Conservation (phyloP, 1,140 invertebrate species). For the Mizuhopecten yessoensis region DNA sequence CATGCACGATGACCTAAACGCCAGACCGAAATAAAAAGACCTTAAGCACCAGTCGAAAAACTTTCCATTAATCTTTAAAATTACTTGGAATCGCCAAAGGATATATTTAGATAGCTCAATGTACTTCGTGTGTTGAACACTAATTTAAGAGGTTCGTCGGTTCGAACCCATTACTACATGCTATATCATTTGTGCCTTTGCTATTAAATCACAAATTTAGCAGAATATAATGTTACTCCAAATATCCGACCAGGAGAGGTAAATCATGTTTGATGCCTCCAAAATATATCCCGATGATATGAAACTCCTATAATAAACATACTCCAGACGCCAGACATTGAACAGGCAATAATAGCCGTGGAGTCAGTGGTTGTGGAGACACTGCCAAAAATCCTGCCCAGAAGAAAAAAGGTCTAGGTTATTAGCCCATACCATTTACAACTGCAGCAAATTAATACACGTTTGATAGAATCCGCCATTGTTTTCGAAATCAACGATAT, state of each 20-base stretch:
- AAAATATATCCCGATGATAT: background rate
- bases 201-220: background rate
- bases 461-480: background rate
- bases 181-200: too few species aligned
- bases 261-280: background rate
- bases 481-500: background rate
- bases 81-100: too few species aligned
- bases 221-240: background rate
- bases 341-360: background rate
- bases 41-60: too few species aligned
- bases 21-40: too few species aligned
- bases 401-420: background rate
- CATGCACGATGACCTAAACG: too few species aligned
- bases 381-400: background rate
- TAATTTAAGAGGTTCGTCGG: background rate
- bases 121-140: background rate
- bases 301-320: background rate
- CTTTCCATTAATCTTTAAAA: too few species aligned
- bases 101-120: too few species aligned
- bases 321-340: conserved; percentile 4
- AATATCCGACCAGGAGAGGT: background rate
- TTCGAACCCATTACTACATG: background rate
- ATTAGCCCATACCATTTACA: background rate
- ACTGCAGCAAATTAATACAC: background rate
- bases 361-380: background rate